Evolutionary conservation across 1,140 invertebrate species (phyloP).

Genomic region (Hypsibius dujardini): DNA sequence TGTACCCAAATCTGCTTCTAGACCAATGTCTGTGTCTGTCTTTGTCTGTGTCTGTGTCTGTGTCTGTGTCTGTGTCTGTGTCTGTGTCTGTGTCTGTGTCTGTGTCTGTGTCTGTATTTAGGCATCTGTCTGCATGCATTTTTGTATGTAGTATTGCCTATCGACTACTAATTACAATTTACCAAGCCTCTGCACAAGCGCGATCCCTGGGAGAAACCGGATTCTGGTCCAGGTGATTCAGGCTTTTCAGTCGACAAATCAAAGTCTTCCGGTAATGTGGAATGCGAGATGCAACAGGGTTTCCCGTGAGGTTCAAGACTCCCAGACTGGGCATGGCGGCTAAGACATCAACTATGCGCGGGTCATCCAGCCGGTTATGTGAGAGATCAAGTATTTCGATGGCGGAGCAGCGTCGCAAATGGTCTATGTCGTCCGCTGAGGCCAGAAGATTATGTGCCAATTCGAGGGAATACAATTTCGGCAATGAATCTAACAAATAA

Average conservation of each 20-base stretch:
- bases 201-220: conserved; percentile 6
- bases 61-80: not conserved
- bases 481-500: conserved; percentile 40
- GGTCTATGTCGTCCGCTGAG: conserved; percentile 48
- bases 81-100: not conserved
- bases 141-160: no score
- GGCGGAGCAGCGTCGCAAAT: conserved; percentile 48
- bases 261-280: conserved; percentile 5
- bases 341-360: conserved; percentile 41
- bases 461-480: conserved; percentile 56
- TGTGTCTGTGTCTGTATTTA: not conserved
- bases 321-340: conserved; percentile 28
- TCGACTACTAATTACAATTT: not conserved
- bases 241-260: not conserved
- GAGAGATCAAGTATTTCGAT: conserved; percentile 68
- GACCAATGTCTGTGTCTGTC: not conserved
- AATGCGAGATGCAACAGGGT: not conserved
- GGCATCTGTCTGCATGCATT: not conserved
- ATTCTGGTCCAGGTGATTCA: not conserved
- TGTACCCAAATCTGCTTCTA: not conserved
- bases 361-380: conserved; percentile 62
- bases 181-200: conserved; percentile 15
- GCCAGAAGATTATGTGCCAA: conserved; percentile 64
- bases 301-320: not conserved
- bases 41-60: not conserved